Evolutionary conservation across 2,113 vertebrate genomes (phyloP).

Genomic region (Gallinago paraguaiae): DNA sequence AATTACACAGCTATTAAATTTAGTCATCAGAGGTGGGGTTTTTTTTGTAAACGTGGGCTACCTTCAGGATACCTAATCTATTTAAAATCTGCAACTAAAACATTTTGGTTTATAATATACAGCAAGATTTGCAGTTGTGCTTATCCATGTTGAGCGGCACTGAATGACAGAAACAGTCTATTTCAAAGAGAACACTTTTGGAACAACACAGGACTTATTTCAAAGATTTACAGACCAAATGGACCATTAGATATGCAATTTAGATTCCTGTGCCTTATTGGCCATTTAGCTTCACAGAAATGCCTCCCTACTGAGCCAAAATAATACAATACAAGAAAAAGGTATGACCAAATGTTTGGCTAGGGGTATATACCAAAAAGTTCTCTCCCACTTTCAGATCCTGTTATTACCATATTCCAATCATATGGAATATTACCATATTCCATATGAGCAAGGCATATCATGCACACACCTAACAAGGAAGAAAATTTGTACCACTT

Average conservation of each 20-base stretch:
- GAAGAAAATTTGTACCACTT: background rate
- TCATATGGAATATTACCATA: background rate
- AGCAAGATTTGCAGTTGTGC: background rate
- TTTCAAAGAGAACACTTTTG: background rate
- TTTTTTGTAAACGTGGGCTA: background rate
- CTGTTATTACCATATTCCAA: background rate
- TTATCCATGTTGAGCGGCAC: background rate
- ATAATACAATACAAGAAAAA: background rate
- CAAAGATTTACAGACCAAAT: background rate
- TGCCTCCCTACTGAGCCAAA: background rate
- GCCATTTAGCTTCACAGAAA: background rate
- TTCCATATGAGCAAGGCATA: background rate
- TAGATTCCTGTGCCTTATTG: background rate
- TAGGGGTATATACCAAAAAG: background rate
- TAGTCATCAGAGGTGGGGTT: background rate
- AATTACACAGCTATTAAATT: background rate
- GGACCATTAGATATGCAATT: background rate
- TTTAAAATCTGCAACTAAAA: background rate
- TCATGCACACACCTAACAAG: background rate
- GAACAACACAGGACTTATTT: background rate
- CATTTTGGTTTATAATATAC: background rate
- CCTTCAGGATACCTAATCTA: background rate
- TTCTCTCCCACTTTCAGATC: background rate
- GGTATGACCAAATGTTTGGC: background rate
- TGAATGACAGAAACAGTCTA: background rate